Conservation (phyloP, 2,113 vertebrate genomes). For the Mustela nigripes region DNA sequence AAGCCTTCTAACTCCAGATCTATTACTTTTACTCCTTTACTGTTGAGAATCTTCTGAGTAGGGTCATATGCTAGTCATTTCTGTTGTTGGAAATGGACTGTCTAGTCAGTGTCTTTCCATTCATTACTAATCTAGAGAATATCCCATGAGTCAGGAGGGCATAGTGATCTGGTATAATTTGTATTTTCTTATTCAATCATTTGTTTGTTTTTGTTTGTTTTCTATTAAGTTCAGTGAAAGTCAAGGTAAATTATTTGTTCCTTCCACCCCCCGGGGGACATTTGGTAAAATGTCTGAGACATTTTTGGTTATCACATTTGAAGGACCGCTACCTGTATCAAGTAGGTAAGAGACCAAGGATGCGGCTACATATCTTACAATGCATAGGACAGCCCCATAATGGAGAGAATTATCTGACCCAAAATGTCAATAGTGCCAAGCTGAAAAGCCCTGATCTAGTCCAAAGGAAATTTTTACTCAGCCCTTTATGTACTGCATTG, state of each 20-base stretch:
- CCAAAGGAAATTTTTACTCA: slow-evolving; percentile 39
- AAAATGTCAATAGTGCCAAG: neutral
- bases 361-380: neutral
- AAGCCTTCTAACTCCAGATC: neutral
- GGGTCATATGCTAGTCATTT: neutral
- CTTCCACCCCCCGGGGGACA: neutral
- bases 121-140: neutral
- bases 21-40: neutral
- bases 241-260: neutral
- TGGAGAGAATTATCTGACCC: neutral
- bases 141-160: neutral
- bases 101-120: neutral
- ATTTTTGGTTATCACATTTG: slow-evolving; percentile 3
- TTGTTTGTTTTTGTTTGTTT: slow-evolving; percentile 30
- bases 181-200: slow-evolving; percentile 12
- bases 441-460: neutral
- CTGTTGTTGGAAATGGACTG: neutral
- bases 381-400: neutral
- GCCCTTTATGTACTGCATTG: neutral
- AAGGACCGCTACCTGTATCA: neutral
- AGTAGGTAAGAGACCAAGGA: neutral
- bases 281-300: neutral
- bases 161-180: neutral
- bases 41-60: neutral
- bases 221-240: slow-evolving; percentile 41